Evolutionary conservation across 2,113 vertebrate genomes (phyloP), one percentile per base, ranked within the genome.

Genomic region (Podarcis raffonei): DNA sequence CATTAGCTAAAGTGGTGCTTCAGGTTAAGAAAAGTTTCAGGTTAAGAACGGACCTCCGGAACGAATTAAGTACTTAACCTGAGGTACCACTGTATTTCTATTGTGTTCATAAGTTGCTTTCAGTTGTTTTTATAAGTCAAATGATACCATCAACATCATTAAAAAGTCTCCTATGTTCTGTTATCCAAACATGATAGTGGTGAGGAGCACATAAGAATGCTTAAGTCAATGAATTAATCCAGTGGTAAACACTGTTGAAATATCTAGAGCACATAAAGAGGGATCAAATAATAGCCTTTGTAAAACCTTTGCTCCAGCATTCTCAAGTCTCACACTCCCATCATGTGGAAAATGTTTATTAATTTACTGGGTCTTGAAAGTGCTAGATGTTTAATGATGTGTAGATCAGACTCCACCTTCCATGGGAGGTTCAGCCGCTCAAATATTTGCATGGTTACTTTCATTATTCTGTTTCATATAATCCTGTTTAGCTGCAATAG

Each of bases 241-340:
- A 53, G 42, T 6, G 48, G 25, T 78, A 78, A 78, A 76, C 72
- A 75, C 74, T 39, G 5, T 37, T 76, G 74, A 76, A 84, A 11
- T 62, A 85, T 35, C 75, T 91, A 39, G 79, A 89, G 89, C 88
- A 88, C 12, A 85, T 59, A 86, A 88, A 87, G 81, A 88, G 66
- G 87, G 4, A 80, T 18, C 77, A 80, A 1, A 87, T 71, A 92
- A 93, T 84, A 57, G 27, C 76, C 59, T 59, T 16, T 78, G 32
- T 48, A 83, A 48, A 79, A 69, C 32, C 69, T 72, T 79, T 57
- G 42, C 79, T 81, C 66, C 57, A 74, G 53, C 53, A 27, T n/a
- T 57, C 42, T 80, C 59, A 35, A 66, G 59, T 65, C 32, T 18
- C 20, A 82, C 20, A 37, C 32, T 20, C 48, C 20, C 22, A 7